Conservation (phyloP, 1,140 invertebrate genomes). For the Proales similis region DNA sequence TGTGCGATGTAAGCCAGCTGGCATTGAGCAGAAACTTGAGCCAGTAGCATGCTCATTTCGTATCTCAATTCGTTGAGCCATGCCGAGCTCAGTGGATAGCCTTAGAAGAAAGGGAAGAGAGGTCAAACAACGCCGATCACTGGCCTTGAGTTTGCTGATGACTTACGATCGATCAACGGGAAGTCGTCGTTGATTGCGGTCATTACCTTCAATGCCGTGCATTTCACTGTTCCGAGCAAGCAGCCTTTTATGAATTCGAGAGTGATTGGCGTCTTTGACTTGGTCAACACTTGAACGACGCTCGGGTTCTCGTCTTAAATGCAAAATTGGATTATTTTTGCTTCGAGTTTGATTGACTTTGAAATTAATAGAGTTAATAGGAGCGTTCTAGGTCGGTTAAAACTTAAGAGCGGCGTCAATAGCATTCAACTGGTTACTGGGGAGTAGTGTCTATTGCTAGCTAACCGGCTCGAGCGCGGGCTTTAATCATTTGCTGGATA, state of each 20-base stretch:
- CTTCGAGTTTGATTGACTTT: too few species aligned
- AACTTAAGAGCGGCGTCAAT: too few species aligned
- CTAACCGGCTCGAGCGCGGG: too few species aligned
- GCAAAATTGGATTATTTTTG: background rate
- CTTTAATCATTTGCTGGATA: too few species aligned
- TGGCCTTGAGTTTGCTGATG: too few species aligned
- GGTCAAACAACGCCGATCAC: too few species aligned
- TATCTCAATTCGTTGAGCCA: slow-evolving; percentile 31
- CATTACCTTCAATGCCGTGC: slow-evolving; percentile 4
- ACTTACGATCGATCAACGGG: slow-evolving; percentile 10
- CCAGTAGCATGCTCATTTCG: slow-evolving; percentile 16
- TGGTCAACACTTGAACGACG: slow-evolving; percentile 15
- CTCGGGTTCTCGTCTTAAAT: slow-evolving; percentile 23
- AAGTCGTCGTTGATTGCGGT: slow-evolving; percentile 17
- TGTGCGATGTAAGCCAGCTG: slow-evolving; percentile 10
- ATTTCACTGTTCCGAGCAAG: slow-evolving; percentile 15
- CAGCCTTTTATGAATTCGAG: slow-evolving; percentile 33
- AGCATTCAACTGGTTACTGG: too few species aligned
- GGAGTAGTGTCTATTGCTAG: too few species aligned
- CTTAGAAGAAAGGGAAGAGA: too few species aligned
- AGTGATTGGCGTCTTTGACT: slow-evolving; percentile 1
- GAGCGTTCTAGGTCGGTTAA: too few species aligned
- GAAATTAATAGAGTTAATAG: too few species aligned
- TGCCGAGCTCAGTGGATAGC: slow-evolving; percentile 2
- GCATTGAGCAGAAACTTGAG: slow-evolving; percentile 5